Evolutionary conservation across 2,113 vertebrate genomes (phyloP), one percentile per base, ranked within the genome.

Genomic region (Hippocampus guttulatus): DNA sequence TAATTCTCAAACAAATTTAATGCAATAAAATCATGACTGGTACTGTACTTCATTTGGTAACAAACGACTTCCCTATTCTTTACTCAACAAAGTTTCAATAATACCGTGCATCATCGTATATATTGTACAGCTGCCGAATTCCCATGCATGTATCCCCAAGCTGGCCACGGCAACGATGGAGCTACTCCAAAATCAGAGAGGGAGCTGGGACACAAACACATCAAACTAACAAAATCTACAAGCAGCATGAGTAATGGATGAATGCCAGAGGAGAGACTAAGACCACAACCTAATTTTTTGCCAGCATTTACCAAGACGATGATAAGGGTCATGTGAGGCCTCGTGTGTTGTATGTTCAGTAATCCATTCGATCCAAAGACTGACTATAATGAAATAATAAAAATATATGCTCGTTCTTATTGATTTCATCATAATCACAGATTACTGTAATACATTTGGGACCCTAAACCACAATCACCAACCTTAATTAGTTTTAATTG

Each of bases 151-250:
- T 63, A 63, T 63, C 33, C 33, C 11, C 61, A 63, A 40, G 61
- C 4, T 38, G 30, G 20, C 8, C 10, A 30, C 10, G 30, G 60
- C 23, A 49, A 45, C 25, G 4, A 47, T 47, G n/a, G 9, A 18
- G 23, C 25, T 47, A 47, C 64, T 49, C 64, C 23, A 66, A n/a
- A 10, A 66, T 49, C 15, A 64, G 55, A 64, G 43, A 54, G 67
- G 71, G 67, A 75, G 61, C 70, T 27, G 57, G 65, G 67, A 73
- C 52, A 71, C 68, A 75, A 78, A 81, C n/a, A 78, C 68, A 75
- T 55, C 52, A 55, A 55, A 75, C 75, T 68, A 71, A 55, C 65
- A 77, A 38, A 18, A 27, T 74, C 77, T 64, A 67, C 64, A 74
- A 73, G 74, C 58, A 66, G 51, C 74, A 72, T 58, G 74, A 70